A percentile compares a stretch with the other conserved stretches of the same genome.
phyloP scores from a whole-genome alignment of 2,113 vertebrate species.

The Phrynocephalus versicolor region DNA sequence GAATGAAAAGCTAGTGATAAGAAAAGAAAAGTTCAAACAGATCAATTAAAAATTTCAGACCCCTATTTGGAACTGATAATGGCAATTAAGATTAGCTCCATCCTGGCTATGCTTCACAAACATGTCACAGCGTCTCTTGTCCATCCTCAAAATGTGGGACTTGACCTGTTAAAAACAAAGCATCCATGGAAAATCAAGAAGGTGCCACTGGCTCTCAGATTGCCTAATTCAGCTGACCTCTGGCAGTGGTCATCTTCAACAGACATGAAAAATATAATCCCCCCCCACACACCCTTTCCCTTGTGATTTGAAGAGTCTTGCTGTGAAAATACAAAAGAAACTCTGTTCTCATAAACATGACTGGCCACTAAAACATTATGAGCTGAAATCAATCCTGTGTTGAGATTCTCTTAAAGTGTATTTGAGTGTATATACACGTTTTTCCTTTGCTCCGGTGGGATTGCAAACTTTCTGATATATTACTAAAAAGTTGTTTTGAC shows the following conservation, averaged over 20 bases:
- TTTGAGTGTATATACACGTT: not conserved
- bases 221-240: not conserved
- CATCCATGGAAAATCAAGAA: not conserved
- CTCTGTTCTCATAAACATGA: not conserved
- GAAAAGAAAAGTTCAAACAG: not conserved
- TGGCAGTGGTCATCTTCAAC: not conserved
- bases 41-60: not conserved
- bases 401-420: slow-evolving; percentile 15
- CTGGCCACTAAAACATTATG: not conserved
- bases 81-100: not conserved
- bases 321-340: not conserved
- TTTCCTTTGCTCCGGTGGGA: slow-evolving; percentile 3
- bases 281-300: not conserved
- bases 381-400: not conserved
- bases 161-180: not conserved
- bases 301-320: not conserved
- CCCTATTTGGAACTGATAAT: not conserved
- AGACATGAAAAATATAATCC: not conserved
- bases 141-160: not conserved
- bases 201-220: not conserved
- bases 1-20: not conserved
- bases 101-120: not conserved
- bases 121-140: not conserved
- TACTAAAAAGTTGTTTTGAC: slow-evolving; percentile 13
- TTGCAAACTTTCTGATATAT: slow-evolving; percentile 10